phyloP scores from a whole-genome alignment of 2,113 vertebrate genomes.

The Apteryx owenii region DNA sequence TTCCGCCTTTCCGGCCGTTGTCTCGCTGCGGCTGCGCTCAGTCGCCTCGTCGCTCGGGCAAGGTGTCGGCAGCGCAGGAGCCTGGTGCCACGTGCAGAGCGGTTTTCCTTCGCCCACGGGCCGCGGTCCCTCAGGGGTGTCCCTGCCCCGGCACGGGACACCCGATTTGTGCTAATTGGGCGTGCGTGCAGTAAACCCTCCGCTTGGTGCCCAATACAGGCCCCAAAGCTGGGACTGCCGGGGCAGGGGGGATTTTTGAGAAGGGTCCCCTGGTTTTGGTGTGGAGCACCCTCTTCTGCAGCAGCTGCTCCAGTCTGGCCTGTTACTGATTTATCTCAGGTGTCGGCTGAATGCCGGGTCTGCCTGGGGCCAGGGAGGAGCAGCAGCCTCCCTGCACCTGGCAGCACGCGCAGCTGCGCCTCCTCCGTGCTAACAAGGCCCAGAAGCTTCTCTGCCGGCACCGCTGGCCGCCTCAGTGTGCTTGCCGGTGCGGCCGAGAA shows the following conservation, averaged over 20 bases:
- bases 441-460: accelerated
- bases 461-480: accelerated
- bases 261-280: accelerated
- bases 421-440: accelerated
- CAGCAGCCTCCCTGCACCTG: neutral
- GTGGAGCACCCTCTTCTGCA: neutral
- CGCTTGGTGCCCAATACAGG: neutral
- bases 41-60: too few species aligned
- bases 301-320: neutral
- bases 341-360: neutral
- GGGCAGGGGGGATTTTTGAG: neutral
- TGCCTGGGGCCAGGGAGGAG: too few species aligned
- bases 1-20: too few species aligned
- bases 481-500: accelerated
- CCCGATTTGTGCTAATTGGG: neutral
- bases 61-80: neutral
- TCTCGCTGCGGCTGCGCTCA: too few species aligned
- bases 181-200: too few species aligned
- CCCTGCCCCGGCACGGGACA: neutral
- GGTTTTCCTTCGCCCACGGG: neutral
- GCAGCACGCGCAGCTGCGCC: neutral
- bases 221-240: accelerated
- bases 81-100: accelerated
- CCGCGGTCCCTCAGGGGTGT: neutral
- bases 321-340: accelerated